phyloP scores from a whole-genome alignment of 2,888 invertebrate genomes.

The Bellardia pandia region DNA sequence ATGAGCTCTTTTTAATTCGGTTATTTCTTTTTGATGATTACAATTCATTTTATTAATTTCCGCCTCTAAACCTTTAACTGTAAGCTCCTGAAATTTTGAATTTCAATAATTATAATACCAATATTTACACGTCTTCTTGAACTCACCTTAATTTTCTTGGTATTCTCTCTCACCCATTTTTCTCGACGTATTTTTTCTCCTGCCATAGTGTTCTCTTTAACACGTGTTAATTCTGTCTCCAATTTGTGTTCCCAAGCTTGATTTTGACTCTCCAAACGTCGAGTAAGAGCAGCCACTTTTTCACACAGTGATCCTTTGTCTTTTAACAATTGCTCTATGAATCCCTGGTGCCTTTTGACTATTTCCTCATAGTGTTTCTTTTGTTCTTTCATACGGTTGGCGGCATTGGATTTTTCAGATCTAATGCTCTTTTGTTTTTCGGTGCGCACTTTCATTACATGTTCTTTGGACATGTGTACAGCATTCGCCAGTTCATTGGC shows the following conservation, averaged over 20 bases:
- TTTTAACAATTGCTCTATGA: slow-evolving; percentile 91
- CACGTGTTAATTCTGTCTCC: slow-evolving; percentile 89
- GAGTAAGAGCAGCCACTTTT: slow-evolving; percentile 83
- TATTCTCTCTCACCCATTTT: slow-evolving; percentile 93
- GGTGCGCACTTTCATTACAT: slow-evolving; percentile 82
- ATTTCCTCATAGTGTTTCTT: slow-evolving; percentile 90
- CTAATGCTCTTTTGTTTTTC: slow-evolving; percentile 83
- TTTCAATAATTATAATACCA: background rate
- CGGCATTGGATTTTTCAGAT: slow-evolving; percentile 83
- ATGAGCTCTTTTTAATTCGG: slow-evolving; percentile 85
- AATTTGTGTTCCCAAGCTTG: slow-evolving; percentile 90
- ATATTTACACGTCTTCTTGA: background rate
- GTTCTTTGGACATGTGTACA: slow-evolving; percentile 83
- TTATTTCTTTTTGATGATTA: slow-evolving; percentile 88
- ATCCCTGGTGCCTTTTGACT: slow-evolving; percentile 91
- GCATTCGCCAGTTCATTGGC: slow-evolving; percentile 84
- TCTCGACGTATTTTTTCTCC: slow-evolving; percentile 91
- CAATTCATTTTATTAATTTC: slow-evolving; percentile 92
- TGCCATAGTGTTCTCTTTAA: slow-evolving; percentile 90
- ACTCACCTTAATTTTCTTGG: slow-evolving; percentile 92
- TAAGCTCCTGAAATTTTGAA: slow-evolving; percentile 87
- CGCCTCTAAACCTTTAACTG: slow-evolving; percentile 94
- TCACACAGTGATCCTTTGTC: slow-evolving; percentile 92
- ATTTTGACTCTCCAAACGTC: slow-evolving; percentile 84
- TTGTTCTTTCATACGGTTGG: slow-evolving; percentile 85